Percentiles rank a stretch among this genome's conserved stretches.
Conservation (phyloP, 30 jellyfish, hydroid and myxozoan genomes). For the Hydra vulgaris region DNA sequence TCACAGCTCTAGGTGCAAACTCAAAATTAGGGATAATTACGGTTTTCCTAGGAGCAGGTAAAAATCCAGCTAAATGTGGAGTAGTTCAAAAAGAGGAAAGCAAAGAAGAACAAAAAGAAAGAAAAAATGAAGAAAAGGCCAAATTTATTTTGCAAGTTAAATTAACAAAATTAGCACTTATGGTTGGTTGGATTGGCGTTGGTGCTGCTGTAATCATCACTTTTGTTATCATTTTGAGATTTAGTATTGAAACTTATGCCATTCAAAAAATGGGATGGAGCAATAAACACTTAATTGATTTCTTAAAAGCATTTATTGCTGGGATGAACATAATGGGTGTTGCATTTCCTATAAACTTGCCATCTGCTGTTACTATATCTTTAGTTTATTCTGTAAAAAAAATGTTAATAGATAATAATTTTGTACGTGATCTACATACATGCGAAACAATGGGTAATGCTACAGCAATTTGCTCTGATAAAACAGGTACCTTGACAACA, state of each 20-base stretch:
- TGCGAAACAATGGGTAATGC: constrained; percentile 99
- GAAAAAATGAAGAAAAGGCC: constrained; percentile 44
- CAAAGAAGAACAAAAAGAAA: constrained; percentile 31
- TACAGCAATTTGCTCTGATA: constrained; percentile 98
- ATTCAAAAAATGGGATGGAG: constrained; percentile 48
- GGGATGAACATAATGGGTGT: constrained; percentile 95
- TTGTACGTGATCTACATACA: constrained; percentile 94
- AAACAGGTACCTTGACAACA: constrained; percentile 97
- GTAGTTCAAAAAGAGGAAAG: constrained; percentile 6
- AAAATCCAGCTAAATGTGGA: constrained; percentile 23
- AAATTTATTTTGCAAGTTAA: constrained; percentile 86
- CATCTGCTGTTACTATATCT: constrained; percentile 98
- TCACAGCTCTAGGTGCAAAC: constrained; percentile 88
- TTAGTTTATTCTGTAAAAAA: constrained; percentile 87
- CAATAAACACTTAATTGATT: constrained; percentile 57
- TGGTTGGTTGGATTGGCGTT: constrained; percentile 94
- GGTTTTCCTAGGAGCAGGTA: constrained; percentile 66
- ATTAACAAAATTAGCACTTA: constrained; percentile 87
- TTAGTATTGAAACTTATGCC: constrained; percentile 63
- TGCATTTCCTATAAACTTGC: constrained; percentile 98
- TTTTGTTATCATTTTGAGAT: constrained; percentile 60
- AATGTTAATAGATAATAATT: constrained; percentile 91
- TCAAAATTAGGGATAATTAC: constrained; percentile 90
- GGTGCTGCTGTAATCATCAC: constrained; percentile 84
- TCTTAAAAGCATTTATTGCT: constrained; percentile 68